Evolutionary conservation across 2,113 vertebrate species (phyloP).

Genomic region (Larimichthys crocea): DNA sequence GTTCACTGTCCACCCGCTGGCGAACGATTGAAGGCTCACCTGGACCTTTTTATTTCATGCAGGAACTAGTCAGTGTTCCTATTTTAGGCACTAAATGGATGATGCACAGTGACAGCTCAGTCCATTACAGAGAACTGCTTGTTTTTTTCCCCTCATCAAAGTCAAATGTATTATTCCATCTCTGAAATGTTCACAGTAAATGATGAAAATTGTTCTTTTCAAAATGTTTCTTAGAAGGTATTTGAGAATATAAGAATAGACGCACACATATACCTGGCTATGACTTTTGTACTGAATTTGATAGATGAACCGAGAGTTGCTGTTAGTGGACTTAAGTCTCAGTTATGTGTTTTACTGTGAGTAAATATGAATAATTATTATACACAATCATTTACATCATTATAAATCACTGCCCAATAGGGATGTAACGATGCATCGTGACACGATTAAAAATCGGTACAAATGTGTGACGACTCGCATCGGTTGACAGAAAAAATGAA

Average conservation of each 20-base stretch:
- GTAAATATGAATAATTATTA: constrained; percentile 5
- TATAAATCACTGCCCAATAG: neutral
- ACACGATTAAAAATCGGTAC: too few relatives aligned
- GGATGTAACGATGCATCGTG: too few relatives aligned
- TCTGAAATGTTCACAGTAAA: neutral
- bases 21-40: constrained; percentile 5
- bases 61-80: neutral
- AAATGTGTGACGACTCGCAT: too few relatives aligned
- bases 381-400: constrained; percentile 1
- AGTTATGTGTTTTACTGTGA: neutral
- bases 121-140: neutral
- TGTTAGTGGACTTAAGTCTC: neutral
- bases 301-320: neutral
- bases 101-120: neutral
- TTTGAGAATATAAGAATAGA: neutral
- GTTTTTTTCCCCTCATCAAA: neutral
- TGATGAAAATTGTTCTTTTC: neutral
- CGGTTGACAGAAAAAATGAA: too few relatives aligned
- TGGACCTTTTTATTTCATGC: constrained; percentile 7
- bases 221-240: neutral
- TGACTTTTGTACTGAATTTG: neutral
- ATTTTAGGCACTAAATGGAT: constrained; percentile 1
- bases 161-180: neutral
- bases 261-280: neutral
- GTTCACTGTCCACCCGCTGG: too few relatives aligned